Evolutionary conservation across 2,888 invertebrate species (phyloP).

Genomic region (Eristalis intricaria): DNA sequence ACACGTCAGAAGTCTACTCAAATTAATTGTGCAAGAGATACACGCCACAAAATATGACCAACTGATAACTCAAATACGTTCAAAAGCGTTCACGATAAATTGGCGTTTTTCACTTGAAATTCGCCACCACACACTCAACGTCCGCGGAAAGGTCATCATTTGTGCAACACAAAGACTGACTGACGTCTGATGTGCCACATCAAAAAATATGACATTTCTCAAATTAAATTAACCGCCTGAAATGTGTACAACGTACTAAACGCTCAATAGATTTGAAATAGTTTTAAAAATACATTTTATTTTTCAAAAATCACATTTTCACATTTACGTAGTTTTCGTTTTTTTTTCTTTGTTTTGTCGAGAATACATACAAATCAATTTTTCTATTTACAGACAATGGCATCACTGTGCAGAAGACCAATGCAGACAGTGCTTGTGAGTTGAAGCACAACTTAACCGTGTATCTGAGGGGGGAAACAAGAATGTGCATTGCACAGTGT

Average conservation of each 20-base stretch:
- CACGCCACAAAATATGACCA: slow-evolving; percentile 5
- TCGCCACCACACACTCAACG: not conserved
- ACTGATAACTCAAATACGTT: slow-evolving; percentile 40
- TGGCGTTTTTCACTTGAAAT: slow-evolving; percentile 27
- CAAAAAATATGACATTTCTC: slow-evolving; percentile 63
- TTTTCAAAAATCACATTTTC: slow-evolving; percentile 4
- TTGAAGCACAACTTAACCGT: not conserved
- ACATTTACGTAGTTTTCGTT: not conserved
- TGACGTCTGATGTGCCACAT: slow-evolving; percentile 56
- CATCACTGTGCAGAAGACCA: slow-evolving; percentile 54
- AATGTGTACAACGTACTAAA: slow-evolving; percentile 42
- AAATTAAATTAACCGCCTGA: slow-evolving; percentile 54
- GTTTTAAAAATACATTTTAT: slow-evolving; percentile 35
- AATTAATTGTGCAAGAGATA: slow-evolving; percentile 49
- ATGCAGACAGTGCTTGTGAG: slow-evolving; percentile 18
- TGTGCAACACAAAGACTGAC: not conserved
- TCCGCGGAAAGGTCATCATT: slow-evolving; percentile 39
- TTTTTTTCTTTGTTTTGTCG: slow-evolving; percentile 15
- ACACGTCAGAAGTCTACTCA: slow-evolving; percentile 53
- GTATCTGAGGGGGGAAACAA: not conserved
- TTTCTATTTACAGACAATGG: slow-evolving; percentile 71
- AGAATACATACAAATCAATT: not conserved
- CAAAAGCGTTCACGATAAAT: slow-evolving; percentile 18
- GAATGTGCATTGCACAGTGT: not conserved
- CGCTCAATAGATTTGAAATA: slow-evolving; percentile 30